phyloP scores from a whole-genome alignment of 2,888 invertebrate species.

The Torymus aiolomorphi region DNA sequence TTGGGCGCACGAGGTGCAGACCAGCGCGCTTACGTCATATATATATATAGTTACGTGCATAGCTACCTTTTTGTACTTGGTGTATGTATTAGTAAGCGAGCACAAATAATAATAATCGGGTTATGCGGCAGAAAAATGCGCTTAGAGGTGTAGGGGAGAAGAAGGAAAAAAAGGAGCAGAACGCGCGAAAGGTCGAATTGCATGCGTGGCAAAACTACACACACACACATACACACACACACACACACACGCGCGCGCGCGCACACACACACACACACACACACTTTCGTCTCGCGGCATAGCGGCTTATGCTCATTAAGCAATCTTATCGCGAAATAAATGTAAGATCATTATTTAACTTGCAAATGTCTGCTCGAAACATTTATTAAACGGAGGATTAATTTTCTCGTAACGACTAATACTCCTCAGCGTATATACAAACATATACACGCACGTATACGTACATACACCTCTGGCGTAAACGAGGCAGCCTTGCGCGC shows the following conservation, averaged over 20 bases:
- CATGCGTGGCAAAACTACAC: constrained; percentile 39
- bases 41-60: too few relatives aligned
- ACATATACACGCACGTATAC: too few relatives aligned
- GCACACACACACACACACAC: background rate
- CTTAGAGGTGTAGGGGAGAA: background rate
- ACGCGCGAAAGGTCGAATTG: constrained; percentile 28
- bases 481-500: constrained; percentile 7
- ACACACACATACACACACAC: too few relatives aligned
- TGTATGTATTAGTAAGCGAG: too few relatives aligned
- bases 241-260: background rate
- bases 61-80: too few relatives aligned
- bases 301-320: constrained; percentile 38
- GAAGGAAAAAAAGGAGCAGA: background rate
- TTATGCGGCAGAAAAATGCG: background rate
- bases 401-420: constrained; percentile 28
- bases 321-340: constrained; percentile 54
- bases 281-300: too few relatives aligned
- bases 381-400: constrained; percentile 40
- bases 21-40: too few relatives aligned
- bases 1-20: too few relatives aligned
- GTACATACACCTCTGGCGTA: background rate
- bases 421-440: background rate
- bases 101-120: background rate
- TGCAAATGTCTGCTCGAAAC: constrained; percentile 40
- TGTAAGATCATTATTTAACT: constrained; percentile 51